These are phyloP conservation scores for Argya squamiceps DNA, from an alignment of 2,797 vertebrate genomes.

Conservation along the genomic window DNA sequence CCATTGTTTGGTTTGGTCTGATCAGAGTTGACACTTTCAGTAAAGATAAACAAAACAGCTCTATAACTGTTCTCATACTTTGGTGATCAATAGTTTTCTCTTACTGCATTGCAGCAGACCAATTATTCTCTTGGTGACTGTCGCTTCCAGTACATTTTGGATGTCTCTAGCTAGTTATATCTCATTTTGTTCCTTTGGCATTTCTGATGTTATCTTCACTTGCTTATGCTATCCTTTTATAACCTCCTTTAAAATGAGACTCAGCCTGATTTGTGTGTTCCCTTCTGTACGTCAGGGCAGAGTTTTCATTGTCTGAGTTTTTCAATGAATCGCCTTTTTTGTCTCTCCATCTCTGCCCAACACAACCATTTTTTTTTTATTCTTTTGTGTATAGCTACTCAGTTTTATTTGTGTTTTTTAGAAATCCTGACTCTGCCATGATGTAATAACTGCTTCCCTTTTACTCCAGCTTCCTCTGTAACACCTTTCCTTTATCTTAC, in stretches of 20 bases:
- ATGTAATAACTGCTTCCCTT: background rate
- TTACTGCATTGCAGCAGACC: background rate
- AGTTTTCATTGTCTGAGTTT: background rate
- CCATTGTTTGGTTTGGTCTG: background rate
- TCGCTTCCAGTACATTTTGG: background rate
- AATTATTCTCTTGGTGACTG: background rate
- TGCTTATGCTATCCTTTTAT: background rate
- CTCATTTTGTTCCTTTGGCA: constrained; percentile 6
- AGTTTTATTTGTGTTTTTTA: background rate
- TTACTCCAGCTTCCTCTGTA: background rate
- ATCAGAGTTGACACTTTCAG: background rate
- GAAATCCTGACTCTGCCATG: background rate
- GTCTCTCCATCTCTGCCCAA: background rate
- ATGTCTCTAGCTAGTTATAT: background rate
- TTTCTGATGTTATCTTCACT: constrained; percentile 24
- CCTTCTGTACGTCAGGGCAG: background rate
- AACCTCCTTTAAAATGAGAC: background rate
- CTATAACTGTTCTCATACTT: background rate
- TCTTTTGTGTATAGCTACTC: background rate
- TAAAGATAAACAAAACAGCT: background rate
- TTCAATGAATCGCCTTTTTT: background rate
- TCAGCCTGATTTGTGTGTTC: background rate
- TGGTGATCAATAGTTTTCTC: background rate
- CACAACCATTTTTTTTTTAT: background rate
- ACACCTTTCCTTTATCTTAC: background rate